Conservation (phyloP, 2,888 invertebrate genomes). For the Apeira syringaria region DNA sequence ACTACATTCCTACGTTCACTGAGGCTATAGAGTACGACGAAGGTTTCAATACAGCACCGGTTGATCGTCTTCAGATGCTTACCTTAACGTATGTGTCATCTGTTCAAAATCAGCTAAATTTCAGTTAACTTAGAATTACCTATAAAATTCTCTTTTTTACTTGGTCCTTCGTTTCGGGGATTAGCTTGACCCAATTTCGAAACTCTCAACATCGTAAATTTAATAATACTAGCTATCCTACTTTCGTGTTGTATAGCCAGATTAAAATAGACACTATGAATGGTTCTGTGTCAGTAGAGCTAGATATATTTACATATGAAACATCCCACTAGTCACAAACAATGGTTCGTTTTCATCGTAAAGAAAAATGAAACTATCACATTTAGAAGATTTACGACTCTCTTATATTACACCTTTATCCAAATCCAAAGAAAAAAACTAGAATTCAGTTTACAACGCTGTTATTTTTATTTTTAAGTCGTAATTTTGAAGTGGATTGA, state of each 20-base stretch:
- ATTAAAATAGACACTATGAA: conserved; percentile 2
- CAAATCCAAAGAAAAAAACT: conserved; percentile 28
- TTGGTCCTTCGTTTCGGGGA: conserved; percentile 2
- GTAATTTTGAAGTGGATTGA: conserved; percentile 34
- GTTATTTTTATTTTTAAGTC: conserved; percentile 36
- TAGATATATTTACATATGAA: conserved; percentile 1
- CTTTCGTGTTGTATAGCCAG: background rate
- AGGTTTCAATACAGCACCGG: no score
- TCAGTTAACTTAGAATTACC: no score
- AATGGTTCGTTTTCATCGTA: conserved; percentile 15
- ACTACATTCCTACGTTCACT: no score
- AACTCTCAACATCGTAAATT: conserved; percentile 7
- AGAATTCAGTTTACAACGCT: conserved; percentile 24
- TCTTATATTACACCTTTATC: conserved; percentile 20
- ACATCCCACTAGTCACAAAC: conserved; percentile 7
- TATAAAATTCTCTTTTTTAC: no score
- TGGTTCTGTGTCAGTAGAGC: conserved; percentile 1
- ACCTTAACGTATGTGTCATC: no score
- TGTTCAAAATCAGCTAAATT: no score
- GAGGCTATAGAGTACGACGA: no score
- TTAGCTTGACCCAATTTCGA: conserved; percentile 7
- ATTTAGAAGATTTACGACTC: conserved; percentile 24
- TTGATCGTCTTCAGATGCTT: no score
- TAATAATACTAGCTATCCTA: background rate
- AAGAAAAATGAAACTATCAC: conserved; percentile 19